Conservation (phyloP, 2,888 invertebrate species). For the Eupelmus urozonus region DNA sequence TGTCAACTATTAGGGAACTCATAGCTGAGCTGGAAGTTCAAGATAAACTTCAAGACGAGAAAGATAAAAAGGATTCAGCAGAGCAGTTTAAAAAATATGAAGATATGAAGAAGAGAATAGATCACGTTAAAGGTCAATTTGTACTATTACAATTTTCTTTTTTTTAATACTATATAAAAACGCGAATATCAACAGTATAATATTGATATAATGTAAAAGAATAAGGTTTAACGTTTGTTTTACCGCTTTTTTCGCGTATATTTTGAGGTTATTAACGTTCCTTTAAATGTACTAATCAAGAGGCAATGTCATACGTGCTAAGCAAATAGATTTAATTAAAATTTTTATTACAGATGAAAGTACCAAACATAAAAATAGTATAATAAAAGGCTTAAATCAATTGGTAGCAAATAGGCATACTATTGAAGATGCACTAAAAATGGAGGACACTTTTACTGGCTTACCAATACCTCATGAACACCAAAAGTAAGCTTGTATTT, state of each 20-base stretch:
- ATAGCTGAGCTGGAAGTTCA: slow-evolving; percentile 30
- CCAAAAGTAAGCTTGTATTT: slow-evolving; percentile 63
- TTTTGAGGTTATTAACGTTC: too few relatives aligned
- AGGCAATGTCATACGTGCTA: too few relatives aligned
- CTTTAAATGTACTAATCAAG: too few relatives aligned
- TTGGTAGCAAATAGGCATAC: slow-evolving; percentile 65
- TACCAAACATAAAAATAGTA: slow-evolving; percentile 57
- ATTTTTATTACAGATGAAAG: slow-evolving; percentile 57
- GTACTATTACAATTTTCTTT: not conserved
- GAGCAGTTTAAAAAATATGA: slow-evolving; percentile 27
- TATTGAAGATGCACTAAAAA: slow-evolving; percentile 65
- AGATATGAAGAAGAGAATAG: slow-evolving; percentile 5
- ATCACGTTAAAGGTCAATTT: slow-evolving; percentile 27
- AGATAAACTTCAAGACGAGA: not conserved
- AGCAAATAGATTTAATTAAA: not conserved
- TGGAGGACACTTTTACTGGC: slow-evolving; percentile 61
- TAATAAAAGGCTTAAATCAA: slow-evolving; percentile 63
- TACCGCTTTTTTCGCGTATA: too few relatives aligned
- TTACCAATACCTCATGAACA: slow-evolving; percentile 67
- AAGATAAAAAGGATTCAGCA: slow-evolving; percentile 1
- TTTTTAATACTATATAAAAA: too few relatives aligned
- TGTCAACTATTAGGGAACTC: slow-evolving; percentile 30
- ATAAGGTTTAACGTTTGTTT: too few relatives aligned
- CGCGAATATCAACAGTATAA: too few relatives aligned
- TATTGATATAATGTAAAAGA: too few relatives aligned